phyloP scores from a whole-genome alignment of 2,113 vertebrate species.

The Apeltes quadracus region DNA sequence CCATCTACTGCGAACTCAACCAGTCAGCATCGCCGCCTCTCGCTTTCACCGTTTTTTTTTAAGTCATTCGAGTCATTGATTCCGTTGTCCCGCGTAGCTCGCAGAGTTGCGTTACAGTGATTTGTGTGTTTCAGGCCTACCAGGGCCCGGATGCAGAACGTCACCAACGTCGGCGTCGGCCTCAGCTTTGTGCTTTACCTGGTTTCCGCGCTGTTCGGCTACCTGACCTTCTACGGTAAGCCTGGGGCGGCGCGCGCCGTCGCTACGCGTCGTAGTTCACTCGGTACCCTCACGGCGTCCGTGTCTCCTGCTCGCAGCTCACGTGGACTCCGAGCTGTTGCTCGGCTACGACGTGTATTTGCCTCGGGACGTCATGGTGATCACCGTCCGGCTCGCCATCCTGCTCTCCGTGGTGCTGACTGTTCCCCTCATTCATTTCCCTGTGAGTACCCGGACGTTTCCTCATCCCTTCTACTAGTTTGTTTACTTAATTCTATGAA shows the following conservation, averaged over 20 bases:
- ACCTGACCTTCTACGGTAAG: conserved; percentile 97
- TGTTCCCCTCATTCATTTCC: conserved; percentile 95
- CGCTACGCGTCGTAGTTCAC: neutral
- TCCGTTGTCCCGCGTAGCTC: neutral
- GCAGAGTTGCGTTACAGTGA: neutral
- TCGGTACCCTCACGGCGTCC: neutral
- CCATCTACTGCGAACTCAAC: conserved; percentile 93
- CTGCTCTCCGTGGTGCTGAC: conserved; percentile 89
- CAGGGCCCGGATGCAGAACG: conserved; percentile 92
- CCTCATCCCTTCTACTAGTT: neutral
- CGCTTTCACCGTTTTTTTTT: neutral
- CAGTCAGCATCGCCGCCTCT: conserved; percentile 63
- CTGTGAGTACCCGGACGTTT: conserved; percentile 83
- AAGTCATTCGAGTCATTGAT: neutral
- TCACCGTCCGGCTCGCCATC: conserved; percentile 88
- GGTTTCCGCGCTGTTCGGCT: conserved; percentile 92
- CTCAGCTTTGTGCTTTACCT: conserved; percentile 92
- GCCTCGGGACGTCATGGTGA: conserved; percentile 85
- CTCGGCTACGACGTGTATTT: conserved; percentile 84
- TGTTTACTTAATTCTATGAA: neutral
- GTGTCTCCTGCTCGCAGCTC: conserved; percentile 75
- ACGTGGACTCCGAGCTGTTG: conserved; percentile 89
- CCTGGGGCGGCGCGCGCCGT: neutral
- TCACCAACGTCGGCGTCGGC: conserved; percentile 85
- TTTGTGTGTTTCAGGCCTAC: conserved; percentile 82